Base-by-base conservation (phyloP, 2,113 vertebrate species). In the Cyrtonyx montezumae region DNA sequence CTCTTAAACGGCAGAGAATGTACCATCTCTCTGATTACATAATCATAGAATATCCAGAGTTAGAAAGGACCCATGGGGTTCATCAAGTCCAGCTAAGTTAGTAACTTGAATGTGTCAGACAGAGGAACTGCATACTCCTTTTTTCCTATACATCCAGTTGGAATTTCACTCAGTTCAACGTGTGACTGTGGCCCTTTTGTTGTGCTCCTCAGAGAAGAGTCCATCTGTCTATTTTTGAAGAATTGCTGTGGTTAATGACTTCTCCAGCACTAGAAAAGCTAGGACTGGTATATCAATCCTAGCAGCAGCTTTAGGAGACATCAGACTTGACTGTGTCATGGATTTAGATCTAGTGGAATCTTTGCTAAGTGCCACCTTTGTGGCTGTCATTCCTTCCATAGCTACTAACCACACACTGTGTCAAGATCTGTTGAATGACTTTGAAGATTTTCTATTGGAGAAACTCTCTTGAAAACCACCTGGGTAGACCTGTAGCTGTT, bases 401-500 rank as follows among this genome's bases (percentile, higher is more conserved):
- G 43, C 28, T 4, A 3, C 43, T 69, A 42, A 42, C n/a, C 46
- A 34, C 67, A 65, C 22, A 85, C 14, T 79, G 21, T 65, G 45
- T 68, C 4, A 30, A 89, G n/a, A 55, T 32, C 67, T 45, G 18
- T 32, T 19, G 8, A 48, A 91, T 87, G 48, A 79, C 15, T 59
- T 58, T 46, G 66, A 77, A 76, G 21, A 92, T 28, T 81, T 66
- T 78, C 46, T 51, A 9, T 18, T 83, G 73, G 51, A 74, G 42
- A 83, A 94, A 32, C 46, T 85, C 65, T 93, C 65, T 65, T 32
- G 48, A 79, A 69, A 95, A 95, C 66, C 61, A 79, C 51, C 75
- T 65, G 8, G 34, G 42, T 36, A 84, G 37, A 66, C 15, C 9
- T 61, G 12, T 48, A 49, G 11, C 5, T 13, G 43, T 23, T 32